phyloP scores from a whole-genome alignment of 1,140 invertebrate species.

The Ceratosolen solmsi region DNA sequence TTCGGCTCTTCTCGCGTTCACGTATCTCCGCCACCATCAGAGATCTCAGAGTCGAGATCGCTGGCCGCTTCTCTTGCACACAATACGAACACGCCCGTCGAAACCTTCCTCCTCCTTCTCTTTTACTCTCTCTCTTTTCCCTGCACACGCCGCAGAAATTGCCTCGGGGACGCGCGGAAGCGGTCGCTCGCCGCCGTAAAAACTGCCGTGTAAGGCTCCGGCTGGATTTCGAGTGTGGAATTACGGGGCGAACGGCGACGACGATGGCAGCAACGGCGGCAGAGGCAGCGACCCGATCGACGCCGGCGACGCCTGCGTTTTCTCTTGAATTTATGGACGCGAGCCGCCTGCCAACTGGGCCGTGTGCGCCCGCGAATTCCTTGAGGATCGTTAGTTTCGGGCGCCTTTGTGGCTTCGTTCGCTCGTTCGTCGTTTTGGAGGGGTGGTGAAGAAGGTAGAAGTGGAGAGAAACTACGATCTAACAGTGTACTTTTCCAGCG shows the following conservation, averaged over 20 bases:
- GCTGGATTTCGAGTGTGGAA: slow-evolving; percentile 26
- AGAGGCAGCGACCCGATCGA: slow-evolving; percentile 9
- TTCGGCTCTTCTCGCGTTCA: neutral
- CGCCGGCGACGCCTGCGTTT: slow-evolving; percentile 20
- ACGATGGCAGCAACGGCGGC: neutral
- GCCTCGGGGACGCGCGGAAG: slow-evolving; percentile 21
- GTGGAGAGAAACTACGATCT: neutral
- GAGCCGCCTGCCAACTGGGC: slow-evolving; percentile 18
- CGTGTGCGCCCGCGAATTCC: slow-evolving; percentile 18
- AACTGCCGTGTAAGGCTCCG: slow-evolving; percentile 12
- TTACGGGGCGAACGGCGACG: neutral
- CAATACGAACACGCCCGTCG: slow-evolving; percentile 13
- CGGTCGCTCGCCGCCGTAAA: slow-evolving; percentile 15
- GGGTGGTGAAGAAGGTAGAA: neutral
- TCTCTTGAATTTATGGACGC: slow-evolving; percentile 23
- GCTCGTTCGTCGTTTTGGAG: neutral
- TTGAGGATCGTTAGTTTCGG: slow-evolving; percentile 22
- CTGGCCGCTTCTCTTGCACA: slow-evolving; percentile 20
- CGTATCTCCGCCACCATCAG: slow-evolving; percentile 56
- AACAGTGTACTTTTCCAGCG: slow-evolving; percentile 7
- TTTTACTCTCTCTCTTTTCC: neutral
- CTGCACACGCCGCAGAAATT: neutral
- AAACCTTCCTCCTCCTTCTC: neutral
- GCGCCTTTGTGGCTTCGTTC: slow-evolving; percentile 22
- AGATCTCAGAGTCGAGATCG: slow-evolving; percentile 52